phyloP scores from a whole-genome alignment of 2,888 invertebrate species.

The Fragum fragum region DNA sequence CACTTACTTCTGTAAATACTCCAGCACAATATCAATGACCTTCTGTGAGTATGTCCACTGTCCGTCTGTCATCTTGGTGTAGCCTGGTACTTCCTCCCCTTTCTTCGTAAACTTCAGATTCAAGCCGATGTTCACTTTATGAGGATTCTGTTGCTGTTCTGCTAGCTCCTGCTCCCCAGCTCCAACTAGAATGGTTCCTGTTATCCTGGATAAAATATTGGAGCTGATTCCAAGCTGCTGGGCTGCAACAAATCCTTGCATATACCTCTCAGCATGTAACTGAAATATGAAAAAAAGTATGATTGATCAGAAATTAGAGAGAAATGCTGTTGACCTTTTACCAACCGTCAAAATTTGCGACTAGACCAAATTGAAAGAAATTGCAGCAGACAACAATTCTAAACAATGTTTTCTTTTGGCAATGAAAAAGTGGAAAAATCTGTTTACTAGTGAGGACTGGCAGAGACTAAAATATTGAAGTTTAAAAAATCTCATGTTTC shows the following conservation, averaged over 20 bases:
- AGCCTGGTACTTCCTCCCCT: constrained; percentile 92
- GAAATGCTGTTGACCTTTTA: no score
- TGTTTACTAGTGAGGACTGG: no score
- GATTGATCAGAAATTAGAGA: no score
- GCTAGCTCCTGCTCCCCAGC: constrained; percentile 70
- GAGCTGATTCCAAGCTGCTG: constrained; percentile 89
- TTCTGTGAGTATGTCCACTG: constrained; percentile 94
- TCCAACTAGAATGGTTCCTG: constrained; percentile 93
- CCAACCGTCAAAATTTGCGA: no score
- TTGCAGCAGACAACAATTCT: no score
- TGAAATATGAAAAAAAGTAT: no score
- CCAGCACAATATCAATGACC: constrained; percentile 91
- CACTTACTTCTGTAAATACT: constrained; percentile 89
- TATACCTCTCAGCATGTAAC: constrained; percentile 74
- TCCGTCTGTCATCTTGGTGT: constrained; percentile 90
- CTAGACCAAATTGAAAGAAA: no score
- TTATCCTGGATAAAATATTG: constrained; percentile 93
- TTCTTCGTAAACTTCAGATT: constrained; percentile 96
- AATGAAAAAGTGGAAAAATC: no score
- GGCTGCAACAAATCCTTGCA: constrained; percentile 84
- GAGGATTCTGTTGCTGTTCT: constrained; percentile 65
- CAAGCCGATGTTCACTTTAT: constrained; percentile 93
- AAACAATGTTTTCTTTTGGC: no score
- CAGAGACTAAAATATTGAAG: no score
- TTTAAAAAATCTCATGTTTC: no score